phyloP scores from a whole-genome alignment of 1,140 invertebrate species.

The Drosophila neocordata region DNA sequence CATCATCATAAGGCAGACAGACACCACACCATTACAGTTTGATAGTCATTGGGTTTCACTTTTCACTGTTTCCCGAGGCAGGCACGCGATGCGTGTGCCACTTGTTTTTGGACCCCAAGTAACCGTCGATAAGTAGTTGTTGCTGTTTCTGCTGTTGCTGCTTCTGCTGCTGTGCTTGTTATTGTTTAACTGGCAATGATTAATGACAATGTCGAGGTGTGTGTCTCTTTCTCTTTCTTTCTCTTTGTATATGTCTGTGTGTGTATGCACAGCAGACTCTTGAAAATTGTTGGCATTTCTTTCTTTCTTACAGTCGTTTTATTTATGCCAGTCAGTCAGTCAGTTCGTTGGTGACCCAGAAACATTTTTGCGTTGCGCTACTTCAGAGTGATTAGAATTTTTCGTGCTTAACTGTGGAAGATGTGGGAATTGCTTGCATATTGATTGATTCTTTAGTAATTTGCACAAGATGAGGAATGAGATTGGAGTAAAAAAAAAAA shows the following conservation, averaged over 20 bases:
- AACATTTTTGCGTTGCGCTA: conserved; percentile 51
- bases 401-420: background rate
- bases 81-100: conserved; percentile 49
- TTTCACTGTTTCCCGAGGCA: conserved; percentile 34
- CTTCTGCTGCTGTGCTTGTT: conserved; percentile 44
- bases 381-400: conserved; percentile 54
- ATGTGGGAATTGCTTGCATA: conserved; percentile 22
- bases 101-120: conserved; percentile 50
- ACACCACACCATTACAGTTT: conserved; percentile 38
- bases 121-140: conserved; percentile 28
- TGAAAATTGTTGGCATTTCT: conserved; percentile 59
- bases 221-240: conserved; percentile 6
- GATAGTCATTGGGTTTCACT: conserved; percentile 68
- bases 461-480: background rate
- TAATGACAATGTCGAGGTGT: conserved; percentile 59
- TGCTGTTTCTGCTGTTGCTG: conserved; percentile 29
- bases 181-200: conserved; percentile 76
- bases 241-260: background rate
- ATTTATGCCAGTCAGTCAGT: background rate
- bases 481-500: background rate
- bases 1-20: conserved; percentile 30
- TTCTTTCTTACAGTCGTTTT: conserved; percentile 19
- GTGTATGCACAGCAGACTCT: conserved; percentile 27
- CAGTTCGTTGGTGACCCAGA: conserved; percentile 59
- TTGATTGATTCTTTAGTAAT: conserved; percentile 35